These are phyloP conservation scores for Catocala fraxini DNA, from an alignment of 2,888 invertebrate species.

Conservation along the genomic window DNA sequence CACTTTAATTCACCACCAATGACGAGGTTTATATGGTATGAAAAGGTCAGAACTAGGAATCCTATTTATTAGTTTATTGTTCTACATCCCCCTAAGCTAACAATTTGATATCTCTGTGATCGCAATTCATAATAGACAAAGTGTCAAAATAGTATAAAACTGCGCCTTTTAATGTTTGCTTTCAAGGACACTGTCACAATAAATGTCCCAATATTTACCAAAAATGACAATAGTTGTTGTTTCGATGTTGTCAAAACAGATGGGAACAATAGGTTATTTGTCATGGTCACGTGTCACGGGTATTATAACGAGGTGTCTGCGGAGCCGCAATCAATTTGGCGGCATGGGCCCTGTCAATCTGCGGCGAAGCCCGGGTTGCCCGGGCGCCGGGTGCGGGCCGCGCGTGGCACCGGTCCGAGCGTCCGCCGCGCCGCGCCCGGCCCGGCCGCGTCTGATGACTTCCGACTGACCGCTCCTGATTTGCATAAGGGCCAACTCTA, in stretches of 20 bases:
- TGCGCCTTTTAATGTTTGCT: no score
- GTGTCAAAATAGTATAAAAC: no score
- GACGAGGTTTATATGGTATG: no score
- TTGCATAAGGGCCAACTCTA: constrained; percentile 85
- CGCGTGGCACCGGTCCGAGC: constrained; percentile 9
- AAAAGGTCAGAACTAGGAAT: not conserved
- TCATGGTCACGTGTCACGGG: constrained; percentile 56
- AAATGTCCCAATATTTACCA: constrained; percentile 21
- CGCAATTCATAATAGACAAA: no score
- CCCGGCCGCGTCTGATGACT: constrained; percentile 74
- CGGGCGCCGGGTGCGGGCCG: constrained; percentile 38
- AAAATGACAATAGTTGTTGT: constrained; percentile 26
- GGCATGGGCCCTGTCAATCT: constrained; percentile 78
- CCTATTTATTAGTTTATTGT: not conserved
- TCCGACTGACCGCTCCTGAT: constrained; percentile 84
- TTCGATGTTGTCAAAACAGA: constrained; percentile 41
- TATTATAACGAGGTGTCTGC: constrained; percentile 72
- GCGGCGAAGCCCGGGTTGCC: constrained; percentile 50
- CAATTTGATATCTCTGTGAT: no score
- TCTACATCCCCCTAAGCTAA: not conserved
- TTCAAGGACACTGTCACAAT: not conserved
- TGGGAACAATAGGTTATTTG: constrained; percentile 55
- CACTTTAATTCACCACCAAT: not conserved
- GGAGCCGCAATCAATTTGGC: constrained; percentile 79
- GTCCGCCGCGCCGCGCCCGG: constrained; percentile 42